Conservation (phyloP, 2,888 invertebrate species). For the Gastrophysa polygoni region DNA sequence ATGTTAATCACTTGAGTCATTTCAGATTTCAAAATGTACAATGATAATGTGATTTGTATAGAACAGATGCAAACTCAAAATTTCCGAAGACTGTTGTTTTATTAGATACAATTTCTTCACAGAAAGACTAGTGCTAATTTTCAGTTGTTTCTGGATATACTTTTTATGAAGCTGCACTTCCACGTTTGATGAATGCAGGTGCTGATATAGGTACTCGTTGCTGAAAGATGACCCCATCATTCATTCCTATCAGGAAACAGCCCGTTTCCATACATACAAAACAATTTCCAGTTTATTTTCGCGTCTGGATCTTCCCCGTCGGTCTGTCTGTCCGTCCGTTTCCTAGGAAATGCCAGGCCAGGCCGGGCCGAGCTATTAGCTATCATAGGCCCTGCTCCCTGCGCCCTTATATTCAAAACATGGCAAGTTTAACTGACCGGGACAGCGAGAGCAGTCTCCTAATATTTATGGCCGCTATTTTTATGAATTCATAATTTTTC, state of each 20-base stretch:
- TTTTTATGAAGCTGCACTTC: too few species aligned
- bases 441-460: constrained; percentile 33
- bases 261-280: not conserved
- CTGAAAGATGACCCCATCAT: too few species aligned
- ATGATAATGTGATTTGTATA: too few species aligned
- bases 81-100: too few species aligned
- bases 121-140: too few species aligned
- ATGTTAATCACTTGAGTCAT: too few species aligned
- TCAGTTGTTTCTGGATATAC: too few species aligned
- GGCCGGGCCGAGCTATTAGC: constrained; percentile 22
- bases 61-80: too few species aligned
- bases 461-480: constrained; percentile 38
- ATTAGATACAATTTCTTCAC: too few species aligned
- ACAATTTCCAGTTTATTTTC: constrained; percentile 17
- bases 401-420: constrained; percentile 36
- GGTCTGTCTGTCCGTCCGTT: constrained; percentile 24
- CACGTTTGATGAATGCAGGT: too few species aligned
- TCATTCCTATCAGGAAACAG: not conserved
- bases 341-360: constrained; percentile 27
- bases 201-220: too few species aligned
- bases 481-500: constrained; percentile 37
- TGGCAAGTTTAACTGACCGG: constrained; percentile 38
- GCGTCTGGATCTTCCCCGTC: not conserved
- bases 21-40: too few species aligned
- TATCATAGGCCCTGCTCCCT: constrained; percentile 20